Base-by-base conservation (phyloP, 2,797 vertebrate species). In the Pipistrellus kuhlii region DNA sequence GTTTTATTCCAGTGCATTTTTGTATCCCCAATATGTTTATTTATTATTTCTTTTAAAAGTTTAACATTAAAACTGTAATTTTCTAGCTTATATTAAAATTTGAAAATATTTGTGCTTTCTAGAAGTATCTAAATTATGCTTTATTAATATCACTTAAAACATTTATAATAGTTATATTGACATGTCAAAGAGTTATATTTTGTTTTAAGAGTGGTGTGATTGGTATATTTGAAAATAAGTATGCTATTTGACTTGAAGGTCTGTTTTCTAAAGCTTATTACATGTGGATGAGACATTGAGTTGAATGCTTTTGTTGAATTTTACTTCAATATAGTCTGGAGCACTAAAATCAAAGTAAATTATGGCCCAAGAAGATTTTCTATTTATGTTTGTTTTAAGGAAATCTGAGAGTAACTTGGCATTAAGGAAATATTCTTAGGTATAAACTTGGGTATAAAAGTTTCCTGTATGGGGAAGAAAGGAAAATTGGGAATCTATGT, bases 221-320 rank as follows among this genome's bases (percentile, higher is more conserved):
- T 85, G 78, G 18, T 89, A 84, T 66, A 77, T 94, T 95, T 96
- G 92, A 86, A 94, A 97, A 72, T 81, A 93, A 80, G 66, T 93
- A 77, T 69, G 32, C 66, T 51, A 12, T 94, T 96, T 92, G 9
- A 89, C 75, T 91, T 80, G 15, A 55, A 95, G 30, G 1, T 71
- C 8, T 93, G 15, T 17, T 92, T 51, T 8, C 1, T 64, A 78
- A 57, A 17, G 17, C 48, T 86, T 92, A 55, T 89, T 96, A 71
- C 27, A n/a, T 83, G 30, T 73, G 55, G 41, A 73, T 30, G 23
- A 75, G 11, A 0, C 11, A n/a, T 17, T 91, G 55, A 81, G 8
- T 77, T 82, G 25, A 12, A 62, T 48, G 91, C 64, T 77, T 88
- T 21, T 83, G 27, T 85, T 23, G 14, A 86, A 72, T 80, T 94